These are phyloP conservation scores for Narcine bancroftii DNA, from an alignment of 2,113 vertebrate species.

Conservation along the genomic window DNA sequence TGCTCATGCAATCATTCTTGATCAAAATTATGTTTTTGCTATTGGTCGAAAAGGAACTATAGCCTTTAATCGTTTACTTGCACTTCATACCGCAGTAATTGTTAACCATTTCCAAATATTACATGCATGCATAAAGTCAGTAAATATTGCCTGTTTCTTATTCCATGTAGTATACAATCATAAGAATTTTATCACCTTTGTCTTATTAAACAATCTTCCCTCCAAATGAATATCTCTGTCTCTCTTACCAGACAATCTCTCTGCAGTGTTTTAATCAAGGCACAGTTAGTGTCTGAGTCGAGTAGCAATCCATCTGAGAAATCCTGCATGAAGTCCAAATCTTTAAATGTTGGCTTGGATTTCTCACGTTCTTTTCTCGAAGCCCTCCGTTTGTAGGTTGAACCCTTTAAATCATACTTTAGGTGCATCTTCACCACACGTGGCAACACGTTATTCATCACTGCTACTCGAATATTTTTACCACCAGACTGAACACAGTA, in stretches of 20 bases:
- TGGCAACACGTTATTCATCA: conserved; percentile 97
- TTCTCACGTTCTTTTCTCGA: conserved; percentile 95
- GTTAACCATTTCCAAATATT: not conserved
- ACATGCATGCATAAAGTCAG: not conserved
- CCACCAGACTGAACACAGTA: conserved; percentile 95
- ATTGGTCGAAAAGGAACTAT: not conserved
- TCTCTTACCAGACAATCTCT: conserved; percentile 85
- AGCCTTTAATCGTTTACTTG: not conserved
- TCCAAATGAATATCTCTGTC: not conserved
- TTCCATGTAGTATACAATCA: not conserved
- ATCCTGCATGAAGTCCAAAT: conserved; percentile 95
- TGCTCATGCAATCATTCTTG: not conserved
- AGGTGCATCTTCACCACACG: conserved; percentile 93
- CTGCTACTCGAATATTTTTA: conserved; percentile 94
- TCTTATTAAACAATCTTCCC: not conserved
- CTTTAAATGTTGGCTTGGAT: conserved; percentile 84
- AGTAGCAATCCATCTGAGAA: conserved; percentile 80
- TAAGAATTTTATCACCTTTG: not conserved
- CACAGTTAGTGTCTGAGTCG: conserved; percentile 83
- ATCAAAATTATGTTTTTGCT: not conserved
- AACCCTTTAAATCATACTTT: conserved; percentile 94
- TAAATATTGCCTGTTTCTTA: not conserved
- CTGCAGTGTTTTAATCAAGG: conserved; percentile 85
- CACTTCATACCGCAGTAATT: not conserved
- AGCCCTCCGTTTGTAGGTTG: conserved; percentile 89